Base-by-base conservation (phyloP, 2,113 vertebrate species). In the Chaetops frenatus region DNA sequence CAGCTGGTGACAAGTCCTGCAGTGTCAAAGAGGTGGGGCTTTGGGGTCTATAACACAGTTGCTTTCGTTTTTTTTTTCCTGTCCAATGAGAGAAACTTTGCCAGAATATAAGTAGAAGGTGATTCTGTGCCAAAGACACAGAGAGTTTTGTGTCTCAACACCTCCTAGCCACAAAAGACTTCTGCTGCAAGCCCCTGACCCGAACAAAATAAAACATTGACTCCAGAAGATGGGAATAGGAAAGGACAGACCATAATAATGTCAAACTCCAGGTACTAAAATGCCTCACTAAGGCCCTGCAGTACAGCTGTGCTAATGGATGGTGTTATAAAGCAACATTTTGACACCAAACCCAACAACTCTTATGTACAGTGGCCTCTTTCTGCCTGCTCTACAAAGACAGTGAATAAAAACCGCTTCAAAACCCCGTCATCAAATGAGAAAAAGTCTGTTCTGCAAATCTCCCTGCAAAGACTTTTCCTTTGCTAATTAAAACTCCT, bases 401-500 rank as follows among this genome's bases (percentile, higher is more conserved):
- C 74, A 88, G 77, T 1, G 19, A 66, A 71, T 67, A 95, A 66
- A 62, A 38, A 3, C 20, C 27, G 91, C 77, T 95, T 94, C 87
- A 91, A 86, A 95, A 86, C 74, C 24, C 81, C 47, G 89, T n/a
- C 84, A 86, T 61, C 91, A 91, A 94, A 70, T 77, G 33, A 86
- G 93, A 70, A 91, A 92, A 96, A 82, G 40, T 47, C 79, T 84
- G 91, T 57, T 64, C 64, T 74, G 93, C 61, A 93, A 92, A 95
- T 71, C 81, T 97, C 67, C 94, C 77, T 93, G 92, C 74, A 90
- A 96, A 91, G 88, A 65, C 76, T 95, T 77, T 94, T 94, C 82
- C 86, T 95, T 94, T 95, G 94, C 84, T 95, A 97, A 96, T 95
- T 96, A 88, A 97, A 97, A 83, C 58, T 83, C 5, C 6, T 81